Percentiles rank a stretch among this genome's conserved stretches.
phyloP scores from a whole-genome alignment of 2,113 vertebrate species.

The Lethenteron camtschaticum region DNA sequence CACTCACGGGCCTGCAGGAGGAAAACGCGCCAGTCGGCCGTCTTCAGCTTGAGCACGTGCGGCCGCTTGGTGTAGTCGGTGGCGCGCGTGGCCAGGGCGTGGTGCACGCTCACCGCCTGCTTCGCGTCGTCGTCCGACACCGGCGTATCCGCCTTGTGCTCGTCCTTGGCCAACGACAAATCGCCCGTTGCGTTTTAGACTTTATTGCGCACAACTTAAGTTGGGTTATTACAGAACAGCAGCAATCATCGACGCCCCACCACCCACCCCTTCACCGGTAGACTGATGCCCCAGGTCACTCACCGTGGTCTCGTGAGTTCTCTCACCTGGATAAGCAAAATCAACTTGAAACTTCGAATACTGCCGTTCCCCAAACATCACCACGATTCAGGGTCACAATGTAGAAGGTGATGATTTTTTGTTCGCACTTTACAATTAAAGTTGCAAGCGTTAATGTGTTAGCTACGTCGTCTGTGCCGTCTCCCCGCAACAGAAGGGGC shows the following conservation, averaged over 20 bases:
- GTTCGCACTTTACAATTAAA: no score
- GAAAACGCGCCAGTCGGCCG: slow-evolving; percentile 58
- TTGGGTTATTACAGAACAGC: slow-evolving; percentile 5
- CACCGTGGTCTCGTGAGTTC: no score
- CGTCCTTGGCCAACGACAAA: slow-evolving; percentile 19
- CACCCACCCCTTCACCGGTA: background rate
- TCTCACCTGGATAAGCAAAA: no score
- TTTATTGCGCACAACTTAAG: background rate
- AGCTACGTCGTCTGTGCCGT: no score
- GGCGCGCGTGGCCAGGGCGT: slow-evolving; percentile 47
- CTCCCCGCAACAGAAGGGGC: no score
- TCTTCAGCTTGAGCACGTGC: slow-evolving; percentile 57
- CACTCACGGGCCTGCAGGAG: slow-evolving; percentile 69
- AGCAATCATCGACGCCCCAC: background rate
- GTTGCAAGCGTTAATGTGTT: no score
- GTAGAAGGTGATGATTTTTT: no score
- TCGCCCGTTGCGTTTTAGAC: background rate
- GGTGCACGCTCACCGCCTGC: slow-evolving; percentile 55
- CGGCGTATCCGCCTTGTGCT: slow-evolving; percentile 24
- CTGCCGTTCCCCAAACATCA: no score
- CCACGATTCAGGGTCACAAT: no score
- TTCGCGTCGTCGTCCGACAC: slow-evolving; percentile 20
- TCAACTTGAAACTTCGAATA: no score
- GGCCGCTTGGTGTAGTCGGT: slow-evolving; percentile 55
- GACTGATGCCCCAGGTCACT: no score